Evolutionary conservation across 2,888 invertebrate genomes (phyloP).

Genomic region (Melanargia galathea): DNA sequence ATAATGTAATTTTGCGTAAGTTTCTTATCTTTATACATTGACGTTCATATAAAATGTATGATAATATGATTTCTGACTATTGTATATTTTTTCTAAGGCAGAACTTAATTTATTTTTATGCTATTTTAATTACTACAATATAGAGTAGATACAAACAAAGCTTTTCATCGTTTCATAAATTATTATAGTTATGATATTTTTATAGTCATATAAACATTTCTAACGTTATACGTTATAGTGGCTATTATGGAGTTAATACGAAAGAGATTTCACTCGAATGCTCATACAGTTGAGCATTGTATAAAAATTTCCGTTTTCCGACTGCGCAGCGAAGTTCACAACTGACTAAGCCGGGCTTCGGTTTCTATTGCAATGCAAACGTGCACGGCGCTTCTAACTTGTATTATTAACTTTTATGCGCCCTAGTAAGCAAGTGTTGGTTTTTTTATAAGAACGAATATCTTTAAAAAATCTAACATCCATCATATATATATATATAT

Average conservation of each 20-base stretch:
- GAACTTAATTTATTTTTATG: too few species aligned
- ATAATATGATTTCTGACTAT: too few species aligned
- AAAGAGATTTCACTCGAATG: conserved; percentile 8
- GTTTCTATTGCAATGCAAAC: conserved; percentile 17
- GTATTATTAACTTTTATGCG: conserved; percentile 5
- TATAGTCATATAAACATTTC: not conserved
- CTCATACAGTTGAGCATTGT: conserved; percentile 8
- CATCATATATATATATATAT: too few species aligned
- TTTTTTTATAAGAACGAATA: not conserved
- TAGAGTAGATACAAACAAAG: too few species aligned
- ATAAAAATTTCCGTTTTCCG: conserved; percentile 17
- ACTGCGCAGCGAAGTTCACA: conserved; percentile 9
- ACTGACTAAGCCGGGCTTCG: conserved; percentile 11
- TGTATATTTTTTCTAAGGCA: too few species aligned
- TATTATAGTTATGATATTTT: not conserved
- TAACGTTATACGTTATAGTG: not conserved
- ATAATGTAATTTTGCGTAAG: not conserved
- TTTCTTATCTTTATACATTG: not conserved
- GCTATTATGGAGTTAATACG: conserved; percentile 8
- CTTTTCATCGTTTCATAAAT: not conserved
- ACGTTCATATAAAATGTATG: too few species aligned
- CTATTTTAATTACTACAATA: too few species aligned
- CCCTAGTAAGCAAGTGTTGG: conserved; percentile 10
- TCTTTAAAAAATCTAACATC: not conserved
- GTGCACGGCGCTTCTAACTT: conserved; percentile 8